Base-by-base conservation (phyloP, 2,888 invertebrate species). In the Drosophila mulleri region DNA sequence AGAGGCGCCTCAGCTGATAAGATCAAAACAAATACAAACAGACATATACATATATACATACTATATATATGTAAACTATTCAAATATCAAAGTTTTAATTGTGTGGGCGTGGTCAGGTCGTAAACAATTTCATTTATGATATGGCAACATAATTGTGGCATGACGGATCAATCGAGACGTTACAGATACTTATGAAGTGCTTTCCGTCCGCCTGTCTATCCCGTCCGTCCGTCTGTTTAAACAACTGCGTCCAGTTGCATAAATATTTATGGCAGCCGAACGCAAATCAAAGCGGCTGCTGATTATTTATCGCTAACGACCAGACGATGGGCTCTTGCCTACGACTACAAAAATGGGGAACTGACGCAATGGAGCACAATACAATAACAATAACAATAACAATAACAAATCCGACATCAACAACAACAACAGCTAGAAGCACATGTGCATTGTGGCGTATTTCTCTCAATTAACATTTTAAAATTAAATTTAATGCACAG, bases 401-500 rank as follows among this genome's bases (percentile, higher is more conserved):
- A 66, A 57, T 26, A 53, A 50, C 56, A 48, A 59, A 2, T 54
- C 32, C 20, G 50, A 47, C n/a, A 45, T 48, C 41, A 47, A 20
- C 29, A 64, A 35, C 1, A 45, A 12, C 14, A 32, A 29, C 7
- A 26, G 26, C 26, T 26, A 26, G 74, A 80, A 79, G 6, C 79
- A 85, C 80, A 83, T 85, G 83, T 82, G 81, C 73, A 75, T 66
- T 82, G 69, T 58, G 45, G 60, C 72, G 47, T 52, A 32, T 32
- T 48, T 42, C 73, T 75, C 70, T 78, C 67, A 72, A 72, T 72
- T 75, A 65, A 73, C 47, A 77, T 63, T 75, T 62, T 59, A 39
- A 73, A 84, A 66, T 86, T 70, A 72, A 83, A 75, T 78, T 80
- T 78, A 82, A 85, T 78, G 83, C 87, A 83, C 82, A 82, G 80